Conservation (phyloP, 2,888 invertebrate species). For the Protophormia terraenovae region DNA sequence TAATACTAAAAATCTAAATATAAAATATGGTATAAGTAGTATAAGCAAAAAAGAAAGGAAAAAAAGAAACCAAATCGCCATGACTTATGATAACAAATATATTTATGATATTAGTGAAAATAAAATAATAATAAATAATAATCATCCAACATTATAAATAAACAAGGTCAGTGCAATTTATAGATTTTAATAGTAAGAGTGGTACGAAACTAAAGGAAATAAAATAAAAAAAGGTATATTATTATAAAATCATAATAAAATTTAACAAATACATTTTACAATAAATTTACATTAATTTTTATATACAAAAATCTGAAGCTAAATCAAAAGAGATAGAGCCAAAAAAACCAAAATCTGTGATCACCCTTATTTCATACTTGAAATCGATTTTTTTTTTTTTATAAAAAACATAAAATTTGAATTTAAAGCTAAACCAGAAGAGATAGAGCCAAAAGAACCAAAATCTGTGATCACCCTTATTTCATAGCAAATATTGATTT, state of each 20-base stretch:
- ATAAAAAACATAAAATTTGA: no score
- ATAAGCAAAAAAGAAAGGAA: no score
- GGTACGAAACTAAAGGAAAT: not conserved
- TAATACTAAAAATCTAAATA: not conserved
- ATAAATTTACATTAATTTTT: not conserved
- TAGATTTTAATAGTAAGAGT: no score
- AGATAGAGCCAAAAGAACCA: no score
- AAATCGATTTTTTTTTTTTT: no score
- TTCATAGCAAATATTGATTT: no score
- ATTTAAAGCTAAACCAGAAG: no score
- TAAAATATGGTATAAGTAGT: not conserved
- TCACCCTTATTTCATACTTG: no score
- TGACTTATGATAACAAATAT: slow-evolving; percentile 43
- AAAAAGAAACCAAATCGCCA: not conserved
- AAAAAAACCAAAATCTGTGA: no score
- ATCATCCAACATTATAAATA: not conserved
- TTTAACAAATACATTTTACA: not conserved
- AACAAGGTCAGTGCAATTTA: slow-evolving; percentile 10
- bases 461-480: no score
- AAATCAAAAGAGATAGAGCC: no score
- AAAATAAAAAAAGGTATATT: not conserved
- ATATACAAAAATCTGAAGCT: no score
- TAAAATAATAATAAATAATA: not conserved
- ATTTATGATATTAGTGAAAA: slow-evolving; percentile 26
- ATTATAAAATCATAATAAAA: not conserved